A percentile compares a stretch with the other conserved stretches of the same genome.
phyloP scores from a whole-genome alignment of 1,140 invertebrate species.

The Drosophila grimshawi region DNA sequence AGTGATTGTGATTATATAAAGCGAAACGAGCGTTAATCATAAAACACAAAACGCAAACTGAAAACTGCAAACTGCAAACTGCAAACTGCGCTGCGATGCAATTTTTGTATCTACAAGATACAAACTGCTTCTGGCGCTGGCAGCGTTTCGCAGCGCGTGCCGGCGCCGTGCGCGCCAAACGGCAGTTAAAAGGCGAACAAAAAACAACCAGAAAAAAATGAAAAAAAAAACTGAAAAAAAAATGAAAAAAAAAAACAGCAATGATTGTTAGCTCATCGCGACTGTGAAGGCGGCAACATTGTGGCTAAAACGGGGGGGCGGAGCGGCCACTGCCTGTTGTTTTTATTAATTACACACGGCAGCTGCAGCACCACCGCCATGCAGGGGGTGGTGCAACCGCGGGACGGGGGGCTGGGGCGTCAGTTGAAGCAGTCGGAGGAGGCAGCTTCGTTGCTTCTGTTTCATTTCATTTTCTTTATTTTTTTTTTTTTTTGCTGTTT shows the following conservation, averaged over 20 bases:
- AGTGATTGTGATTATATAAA: slow-evolving; percentile 57
- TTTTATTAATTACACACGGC: slow-evolving; percentile 55
- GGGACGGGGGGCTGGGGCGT: too few species aligned
- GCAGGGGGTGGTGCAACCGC: background rate
- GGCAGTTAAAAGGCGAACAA: slow-evolving; percentile 39
- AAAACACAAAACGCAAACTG: slow-evolving; percentile 27
- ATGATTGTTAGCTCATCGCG: slow-evolving; percentile 50
- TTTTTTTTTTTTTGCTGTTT: slow-evolving; percentile 11
- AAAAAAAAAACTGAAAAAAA: background rate
- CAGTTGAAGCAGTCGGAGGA: background rate
- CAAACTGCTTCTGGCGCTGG: slow-evolving; percentile 18
- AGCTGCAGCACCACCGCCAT: too few species aligned
- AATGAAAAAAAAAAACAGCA: slow-evolving; percentile 2
- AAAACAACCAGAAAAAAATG: slow-evolving; percentile 1
- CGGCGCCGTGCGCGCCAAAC: slow-evolving; percentile 46
- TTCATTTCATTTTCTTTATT: too few species aligned
- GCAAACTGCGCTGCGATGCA: slow-evolving; percentile 16
- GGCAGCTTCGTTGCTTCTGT: slow-evolving; percentile 29
- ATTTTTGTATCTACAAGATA: slow-evolving; percentile 52
- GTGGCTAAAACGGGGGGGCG: slow-evolving; percentile 14
- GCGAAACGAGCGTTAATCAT: slow-evolving; percentile 53
- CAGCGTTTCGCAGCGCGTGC: slow-evolving; percentile 42
- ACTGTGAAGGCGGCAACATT: slow-evolving; percentile 21
- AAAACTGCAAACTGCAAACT: slow-evolving; percentile 13
- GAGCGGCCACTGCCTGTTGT: slow-evolving; percentile 38